Evolutionary conservation across 2,113 vertebrate species (phyloP).

Genomic region (Acrocephalus kingi): DNA sequence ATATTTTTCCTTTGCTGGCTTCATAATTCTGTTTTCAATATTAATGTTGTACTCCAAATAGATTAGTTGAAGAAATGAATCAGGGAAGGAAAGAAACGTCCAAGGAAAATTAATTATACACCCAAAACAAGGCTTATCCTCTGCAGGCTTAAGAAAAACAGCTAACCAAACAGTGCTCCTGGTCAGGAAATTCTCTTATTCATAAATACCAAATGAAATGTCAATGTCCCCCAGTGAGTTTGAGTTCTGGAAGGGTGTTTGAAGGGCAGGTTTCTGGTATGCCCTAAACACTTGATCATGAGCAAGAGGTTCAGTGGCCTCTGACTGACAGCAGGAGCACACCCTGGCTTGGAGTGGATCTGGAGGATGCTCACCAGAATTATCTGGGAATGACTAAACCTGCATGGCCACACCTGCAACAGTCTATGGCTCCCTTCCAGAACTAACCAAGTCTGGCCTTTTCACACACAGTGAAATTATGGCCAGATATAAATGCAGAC

Average conservation of each 20-base stretch:
- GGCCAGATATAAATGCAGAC: not conserved
- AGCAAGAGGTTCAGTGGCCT: not conserved
- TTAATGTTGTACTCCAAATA: not conserved
- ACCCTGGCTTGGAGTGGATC: not conserved
- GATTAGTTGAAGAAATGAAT: constrained; percentile 1
- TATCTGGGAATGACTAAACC: not conserved
- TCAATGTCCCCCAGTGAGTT: not conserved
- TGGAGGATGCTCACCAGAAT: not conserved
- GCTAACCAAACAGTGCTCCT: not conserved
- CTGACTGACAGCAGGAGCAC: not conserved
- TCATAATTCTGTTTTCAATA: not conserved
- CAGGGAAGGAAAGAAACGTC: not conserved
- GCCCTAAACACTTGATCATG: not conserved
- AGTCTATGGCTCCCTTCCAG: not conserved
- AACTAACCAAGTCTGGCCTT: not conserved
- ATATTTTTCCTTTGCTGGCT: not conserved
- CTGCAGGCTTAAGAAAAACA: not conserved
- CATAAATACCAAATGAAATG: constrained; percentile 1
- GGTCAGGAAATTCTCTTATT: not conserved
- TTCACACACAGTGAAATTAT: not conserved
- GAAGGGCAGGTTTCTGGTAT: not conserved
- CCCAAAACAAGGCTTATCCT: not conserved
- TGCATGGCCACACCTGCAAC: not conserved
- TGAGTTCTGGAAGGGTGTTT: not conserved
- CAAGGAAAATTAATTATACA: not conserved